Base-by-base conservation (phyloP, 2,113 vertebrate species). In the Urocolius indicus region DNA sequence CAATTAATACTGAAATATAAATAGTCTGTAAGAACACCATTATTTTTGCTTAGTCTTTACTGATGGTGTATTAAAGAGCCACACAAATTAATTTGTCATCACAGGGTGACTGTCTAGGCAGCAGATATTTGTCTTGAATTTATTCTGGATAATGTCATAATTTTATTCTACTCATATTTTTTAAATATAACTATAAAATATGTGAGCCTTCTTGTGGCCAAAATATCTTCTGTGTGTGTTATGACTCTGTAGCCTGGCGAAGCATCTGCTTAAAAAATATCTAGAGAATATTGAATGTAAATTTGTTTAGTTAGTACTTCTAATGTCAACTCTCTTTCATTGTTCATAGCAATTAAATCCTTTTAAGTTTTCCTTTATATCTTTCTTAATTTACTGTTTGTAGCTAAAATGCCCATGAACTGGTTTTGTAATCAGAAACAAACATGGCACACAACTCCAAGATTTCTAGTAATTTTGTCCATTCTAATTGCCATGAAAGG, bases 151-250 rank as follows among this genome's bases (percentile, higher is more conserved):
- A 23, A 48, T 51, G 24, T 84, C 74, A 67, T 45, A 32, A 71
- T 85, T 94, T 83, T 58, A 29, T 94, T 83, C 51, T n/a, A 48
- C 3, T 71, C 10, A 8, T 46, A 26, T 82, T 75, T 11, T n/a
- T 6, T 3, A 13, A 54, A 48, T 72, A 62, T 3, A 61, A 9
- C 4, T 23, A n/a, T 76, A 75, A 93, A 93, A 92, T 84, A 89
- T 55, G 48, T 93, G 93, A 81, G 96, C 91, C 93, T 89, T 94
- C 94, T 96, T 94, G 87, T 96, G 96, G 91, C 51, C 82, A 82
- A 43, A 84, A 51, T 78, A 80, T 46, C 63, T 79, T 91, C 22
- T 59, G 17, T 69, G 34, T 61, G 7, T 58, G 29, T 84, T 62
- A 63, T 32, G 49, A 34, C 48, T 54, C 1, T 57, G 20, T 51